These are phyloP conservation scores for Frankliniella intonsa DNA, from an alignment of 2,888 invertebrate genomes.

Conservation along the genomic window DNA sequence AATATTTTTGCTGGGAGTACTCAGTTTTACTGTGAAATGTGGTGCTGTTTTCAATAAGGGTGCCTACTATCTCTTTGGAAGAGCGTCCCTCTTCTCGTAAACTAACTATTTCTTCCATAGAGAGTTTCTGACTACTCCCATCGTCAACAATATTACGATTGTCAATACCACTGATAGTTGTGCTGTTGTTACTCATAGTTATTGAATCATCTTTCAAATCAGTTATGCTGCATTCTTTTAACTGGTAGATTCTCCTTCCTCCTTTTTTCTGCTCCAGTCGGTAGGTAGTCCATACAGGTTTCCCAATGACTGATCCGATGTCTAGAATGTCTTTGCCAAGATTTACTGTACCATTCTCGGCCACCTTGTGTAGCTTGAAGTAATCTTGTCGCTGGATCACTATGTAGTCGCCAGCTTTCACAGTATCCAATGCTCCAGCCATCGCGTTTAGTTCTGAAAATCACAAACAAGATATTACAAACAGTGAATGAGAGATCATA, in stretches of 20 bases:
- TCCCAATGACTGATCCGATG: constrained; percentile 61
- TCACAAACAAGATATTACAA: background rate
- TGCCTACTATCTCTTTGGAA: constrained; percentile 78
- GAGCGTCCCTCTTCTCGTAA: constrained; percentile 70
- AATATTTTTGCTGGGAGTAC: constrained; percentile 89
- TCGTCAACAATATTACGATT: constrained; percentile 79
- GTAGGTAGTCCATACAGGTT: constrained; percentile 69
- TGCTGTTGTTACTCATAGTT: constrained; percentile 54
- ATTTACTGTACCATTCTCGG: constrained; percentile 57
- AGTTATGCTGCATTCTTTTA: constrained; percentile 50
- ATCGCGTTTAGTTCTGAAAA: background rate
- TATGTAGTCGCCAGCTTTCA: constrained; percentile 66
- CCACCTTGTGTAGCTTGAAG: constrained; percentile 68
- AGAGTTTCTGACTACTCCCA: constrained; percentile 74
- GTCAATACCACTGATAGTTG: constrained; percentile 64
- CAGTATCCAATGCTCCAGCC: constrained; percentile 42
- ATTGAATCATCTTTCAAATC: constrained; percentile 57
- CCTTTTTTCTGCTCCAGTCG: constrained; percentile 60
- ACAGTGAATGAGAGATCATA: too few species aligned
- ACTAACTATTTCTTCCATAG: constrained; percentile 74
- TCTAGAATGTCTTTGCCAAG: constrained; percentile 68
- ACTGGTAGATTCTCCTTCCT: constrained; percentile 51
- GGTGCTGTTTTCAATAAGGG: constrained; percentile 83
- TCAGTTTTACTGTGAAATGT: constrained; percentile 88
- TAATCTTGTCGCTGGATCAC: constrained; percentile 73